Evolutionary conservation across 1,140 invertebrate species (phyloP).

Genomic region (Ceratitis capitata): DNA sequence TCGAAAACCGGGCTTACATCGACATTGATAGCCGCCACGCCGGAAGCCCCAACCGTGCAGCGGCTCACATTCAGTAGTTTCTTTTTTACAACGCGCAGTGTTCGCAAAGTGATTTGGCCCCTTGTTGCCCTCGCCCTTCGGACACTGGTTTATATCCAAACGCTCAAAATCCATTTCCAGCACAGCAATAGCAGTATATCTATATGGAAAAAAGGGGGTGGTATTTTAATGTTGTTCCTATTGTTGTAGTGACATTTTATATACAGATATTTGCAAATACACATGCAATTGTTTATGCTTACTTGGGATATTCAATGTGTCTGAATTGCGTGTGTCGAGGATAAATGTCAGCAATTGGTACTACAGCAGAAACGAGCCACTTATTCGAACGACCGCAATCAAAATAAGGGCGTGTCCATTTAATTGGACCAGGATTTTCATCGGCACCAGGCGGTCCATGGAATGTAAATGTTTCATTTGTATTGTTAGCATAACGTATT

Average conservation of each 20-base stretch:
- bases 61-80: slow-evolving; percentile 97
- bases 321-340: slow-evolving; percentile 93
- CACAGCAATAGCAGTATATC: slow-evolving; percentile 91
- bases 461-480: slow-evolving; percentile 94
- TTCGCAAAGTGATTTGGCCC: slow-evolving; percentile 89
- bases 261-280: neutral
- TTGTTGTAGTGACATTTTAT: no score
- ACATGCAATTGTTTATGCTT: slow-evolving; percentile 63
- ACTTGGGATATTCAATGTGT: slow-evolving; percentile 96
- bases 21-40: slow-evolving; percentile 94
- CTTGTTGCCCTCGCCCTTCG: slow-evolving; percentile 85
- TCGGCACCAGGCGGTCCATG: slow-evolving; percentile 91
- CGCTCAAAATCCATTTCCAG: slow-evolving; percentile 97
- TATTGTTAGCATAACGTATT: slow-evolving; percentile 94
- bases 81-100: slow-evolving; percentile 90
- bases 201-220: slow-evolving; percentile 66
- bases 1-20: slow-evolving; percentile 89
- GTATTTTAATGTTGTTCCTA: no score
- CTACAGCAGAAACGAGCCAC: slow-evolving; percentile 93
- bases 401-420: slow-evolving; percentile 95
- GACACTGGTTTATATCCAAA: slow-evolving; percentile 98
- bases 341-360: slow-evolving; percentile 95
- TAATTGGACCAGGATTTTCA: slow-evolving; percentile 88
- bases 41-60: slow-evolving; percentile 95
- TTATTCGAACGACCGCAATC: slow-evolving; percentile 95